Base-by-base conservation (phyloP, 2,888 invertebrate genomes). In the Apeira syringaria region DNA sequence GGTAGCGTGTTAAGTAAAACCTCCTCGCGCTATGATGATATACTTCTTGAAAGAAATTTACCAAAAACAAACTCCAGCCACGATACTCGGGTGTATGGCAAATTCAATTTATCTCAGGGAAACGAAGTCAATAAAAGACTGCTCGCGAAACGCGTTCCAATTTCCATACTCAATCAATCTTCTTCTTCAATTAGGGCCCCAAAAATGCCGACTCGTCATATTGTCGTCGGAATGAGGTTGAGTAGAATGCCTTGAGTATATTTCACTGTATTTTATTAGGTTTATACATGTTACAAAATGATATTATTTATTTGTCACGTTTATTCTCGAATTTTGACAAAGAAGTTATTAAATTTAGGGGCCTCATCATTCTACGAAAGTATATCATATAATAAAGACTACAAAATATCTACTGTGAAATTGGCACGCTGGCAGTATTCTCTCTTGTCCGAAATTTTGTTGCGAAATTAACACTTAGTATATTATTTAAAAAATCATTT, bases 81-180 rank as follows among this genome's bases (percentile, higher is more conserved):
- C 45, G 39, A 45, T 40, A 46, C 45, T 31, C 37, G 15, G 35
- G 20, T 41, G 43, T 52, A 55, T 40, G 33, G 40, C 34, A 49
- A 46, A 52, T 51, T 50, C 49, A 52, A 50, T 55, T 55, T 43
- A 31, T 33, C 49, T 40, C 43, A 28, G 38, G 27, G 37, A 33
- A 51, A 42, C 44, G 32, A 41, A 52, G 52, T 55, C 50, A 52
- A 52, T 55, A 55, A 52, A 55, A 48, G 47, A 42, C 49, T 49
- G 42, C 42, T 48, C 51, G 39, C 41, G 45, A 34, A 50, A 46
- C 46, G 46, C 44, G 42, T 37, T 30, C 48, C 49, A 40, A 52
- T 55, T 50, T 55, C 50, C 53, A 56, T 53, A 50, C 47, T 51
- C 51, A 49, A 56, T 56, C 56, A 55, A 55, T 55, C 54, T 55